Percentiles rank a stretch among this genome's conserved stretches.
Evolutionary conservation across 2,797 vertebrate genomes (phyloP).

Genomic region (Gallirallus australis): DNA sequence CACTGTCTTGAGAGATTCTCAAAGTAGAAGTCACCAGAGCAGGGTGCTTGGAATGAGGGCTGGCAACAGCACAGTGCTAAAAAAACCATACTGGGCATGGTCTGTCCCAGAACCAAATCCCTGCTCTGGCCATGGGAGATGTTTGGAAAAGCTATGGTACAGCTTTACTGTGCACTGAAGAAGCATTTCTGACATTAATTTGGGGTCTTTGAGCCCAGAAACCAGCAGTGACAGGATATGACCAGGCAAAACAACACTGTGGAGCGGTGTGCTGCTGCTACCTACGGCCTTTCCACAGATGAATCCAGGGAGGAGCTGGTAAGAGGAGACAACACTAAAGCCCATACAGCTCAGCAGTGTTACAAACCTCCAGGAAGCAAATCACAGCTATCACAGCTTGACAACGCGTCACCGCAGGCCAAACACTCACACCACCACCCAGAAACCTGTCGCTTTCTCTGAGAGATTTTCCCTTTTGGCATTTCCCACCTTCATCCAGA

Average conservation of each 20-base stretch:
- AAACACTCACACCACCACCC: neutral
- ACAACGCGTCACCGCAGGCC: fast-evolving
- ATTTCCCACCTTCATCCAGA: neutral
- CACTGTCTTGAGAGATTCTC: neutral
- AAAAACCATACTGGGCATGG: fast-evolving
- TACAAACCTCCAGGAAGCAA: neutral
- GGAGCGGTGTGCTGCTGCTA: neutral
- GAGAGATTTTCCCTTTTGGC: neutral
- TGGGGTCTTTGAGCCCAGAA: neutral
- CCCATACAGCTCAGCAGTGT: neutral
- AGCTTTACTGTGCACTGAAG: neutral
- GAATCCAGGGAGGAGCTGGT: neutral
- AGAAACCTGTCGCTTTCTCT: neutral
- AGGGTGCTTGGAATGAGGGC: neutral
- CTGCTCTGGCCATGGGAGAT: neutral
- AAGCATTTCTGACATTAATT: neutral
- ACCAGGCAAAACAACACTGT: fast-evolving
- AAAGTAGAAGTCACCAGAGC: neutral
- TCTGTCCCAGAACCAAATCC: neutral
- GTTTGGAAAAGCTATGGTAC: fast-evolving
- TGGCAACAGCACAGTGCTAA: neutral
- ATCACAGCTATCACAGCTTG: neutral
- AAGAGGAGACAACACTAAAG: neutral
- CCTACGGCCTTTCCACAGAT: fast-evolving
- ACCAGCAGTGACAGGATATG: neutral